Percentiles rank a stretch among this genome's conserved stretches.
phyloP scores from a whole-genome alignment of 2,888 invertebrate species.

The Orthonychiurus folsomi region DNA sequence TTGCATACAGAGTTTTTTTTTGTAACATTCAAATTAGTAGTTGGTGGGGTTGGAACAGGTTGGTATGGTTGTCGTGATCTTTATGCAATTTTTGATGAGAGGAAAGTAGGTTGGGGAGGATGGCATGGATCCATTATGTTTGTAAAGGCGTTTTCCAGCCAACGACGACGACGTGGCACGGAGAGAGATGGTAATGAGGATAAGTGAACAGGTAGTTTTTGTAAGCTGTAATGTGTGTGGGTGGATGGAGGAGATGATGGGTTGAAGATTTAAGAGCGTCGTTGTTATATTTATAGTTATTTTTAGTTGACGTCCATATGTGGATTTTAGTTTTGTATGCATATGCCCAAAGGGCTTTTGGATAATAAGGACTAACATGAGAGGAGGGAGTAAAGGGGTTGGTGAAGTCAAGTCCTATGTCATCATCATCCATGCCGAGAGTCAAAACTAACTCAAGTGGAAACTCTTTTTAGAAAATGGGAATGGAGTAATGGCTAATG shows the following conservation, averaged over 20 bases:
- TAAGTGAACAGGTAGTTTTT: conserved; percentile 26
- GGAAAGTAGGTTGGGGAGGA: conserved; percentile 18
- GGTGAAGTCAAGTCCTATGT: neutral
- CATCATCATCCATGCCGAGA: conserved; percentile 1
- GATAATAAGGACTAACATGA: neutral
- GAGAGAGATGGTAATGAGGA: conserved; percentile 30
- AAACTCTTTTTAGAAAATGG: conserved; percentile 8
- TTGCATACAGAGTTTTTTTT: too few relatives aligned
- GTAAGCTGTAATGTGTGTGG: conserved; percentile 11
- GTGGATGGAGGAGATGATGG: neutral
- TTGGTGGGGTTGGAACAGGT: too few relatives aligned
- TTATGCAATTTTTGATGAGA: conserved; percentile 15
- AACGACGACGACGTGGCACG: conserved; percentile 16
- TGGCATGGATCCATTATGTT: neutral
- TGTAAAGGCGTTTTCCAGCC: conserved; percentile 29
- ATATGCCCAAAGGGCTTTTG: too few relatives aligned
- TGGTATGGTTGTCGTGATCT: neutral
- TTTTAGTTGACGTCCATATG: neutral
- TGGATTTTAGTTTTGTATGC: neutral
- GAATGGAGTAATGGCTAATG: too few relatives aligned
- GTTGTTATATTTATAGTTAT: neutral
- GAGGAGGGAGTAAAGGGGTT: neutral
- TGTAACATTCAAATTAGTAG: too few relatives aligned
- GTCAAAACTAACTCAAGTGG: conserved; percentile 9
- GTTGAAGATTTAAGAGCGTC: neutral